Conservation (phyloP, 2,888 invertebrate species). For the Petrophora chlorosata region DNA sequence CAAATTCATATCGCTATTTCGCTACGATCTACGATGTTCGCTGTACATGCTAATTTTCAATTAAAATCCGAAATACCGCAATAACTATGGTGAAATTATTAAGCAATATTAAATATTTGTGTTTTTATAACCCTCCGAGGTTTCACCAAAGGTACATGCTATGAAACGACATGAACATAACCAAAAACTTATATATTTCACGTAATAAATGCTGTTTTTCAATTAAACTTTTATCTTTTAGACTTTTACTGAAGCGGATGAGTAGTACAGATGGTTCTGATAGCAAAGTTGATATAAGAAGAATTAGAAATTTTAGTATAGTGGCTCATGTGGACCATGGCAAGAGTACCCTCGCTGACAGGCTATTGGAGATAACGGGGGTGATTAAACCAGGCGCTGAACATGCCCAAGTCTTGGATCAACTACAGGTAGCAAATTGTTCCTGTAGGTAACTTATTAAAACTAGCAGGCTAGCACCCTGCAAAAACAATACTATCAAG, state of each 20-base stretch:
- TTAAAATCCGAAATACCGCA: background rate
- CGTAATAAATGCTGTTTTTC: background rate
- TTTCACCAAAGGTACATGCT: conserved; percentile 2
- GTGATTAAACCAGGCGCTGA: conserved; percentile 87
- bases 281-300: conserved; percentile 52
- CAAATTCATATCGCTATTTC: too few relatives aligned
- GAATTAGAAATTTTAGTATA: conserved; percentile 96
- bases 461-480: too few relatives aligned
- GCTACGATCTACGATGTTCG: too few relatives aligned
- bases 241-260: conserved; percentile 39
- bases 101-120: conserved; percentile 16
- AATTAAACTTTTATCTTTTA: conserved; percentile 15
- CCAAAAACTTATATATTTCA: background rate
- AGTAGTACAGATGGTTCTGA: conserved; percentile 49
- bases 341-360: conserved; percentile 98
- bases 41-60: too few relatives aligned
- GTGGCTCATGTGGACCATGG: conserved; percentile 99
- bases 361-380: conserved; percentile 96
- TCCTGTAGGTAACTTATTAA: too few relatives aligned
- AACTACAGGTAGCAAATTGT: conserved; percentile 83
- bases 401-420: conserved; percentile 89
- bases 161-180: conserved; percentile 3
- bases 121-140: conserved; percentile 17
- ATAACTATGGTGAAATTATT: conserved; percentile 26
- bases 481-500: too few relatives aligned